Evolutionary conservation across 2,113 vertebrate species (phyloP), one percentile per base, ranked within the genome.

Genomic region (Planiliza haematocheilus): DNA sequence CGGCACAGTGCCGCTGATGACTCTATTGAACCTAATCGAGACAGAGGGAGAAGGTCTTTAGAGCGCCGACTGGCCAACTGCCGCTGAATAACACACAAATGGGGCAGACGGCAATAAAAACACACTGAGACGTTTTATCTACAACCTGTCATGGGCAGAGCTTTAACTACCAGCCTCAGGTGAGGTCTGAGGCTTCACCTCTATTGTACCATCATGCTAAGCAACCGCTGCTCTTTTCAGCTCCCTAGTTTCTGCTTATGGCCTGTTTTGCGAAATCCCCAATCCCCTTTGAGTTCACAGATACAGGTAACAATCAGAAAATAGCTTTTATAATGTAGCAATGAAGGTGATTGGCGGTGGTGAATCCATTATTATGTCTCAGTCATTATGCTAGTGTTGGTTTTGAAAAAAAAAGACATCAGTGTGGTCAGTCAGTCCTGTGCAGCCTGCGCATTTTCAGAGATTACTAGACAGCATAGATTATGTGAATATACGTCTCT

Each of bases 261-360:
- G 13, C 70, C 55, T 66, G 13, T 73, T 39, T 75, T 30, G 24
- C 24, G 24, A 30, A 53, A 61, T 7, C 43, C 20, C 17, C 49
- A n/a, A n/a, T n/a, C 48, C 37, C 24, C 20, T 66, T 36, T 45
- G 16, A 79, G 62, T 18, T 55, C 65, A 49, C 4, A 12, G 39
- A 56, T 68, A 55, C 79, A 82, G 57, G 60, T 72, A 71, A 88
- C 79, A 45, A 65, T 51, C n/a, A 72, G 34, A 59, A 79, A 73
- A 78, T 51, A 68, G 5, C 58, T 48, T 68, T 20, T 39, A 60
- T 43, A 53, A 36, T 2, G 24, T 30, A 5, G 24, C 24, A 3
- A 30, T 30, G 24, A 2, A 3, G 24, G 24, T 30, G 24, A 30
- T 3, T 11, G 10, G 41, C 41, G 10, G 41, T 58, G 12, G 9